Evolutionary conservation across 2,797 vertebrate species (phyloP).

Genomic region (Limosa lapponica): DNA sequence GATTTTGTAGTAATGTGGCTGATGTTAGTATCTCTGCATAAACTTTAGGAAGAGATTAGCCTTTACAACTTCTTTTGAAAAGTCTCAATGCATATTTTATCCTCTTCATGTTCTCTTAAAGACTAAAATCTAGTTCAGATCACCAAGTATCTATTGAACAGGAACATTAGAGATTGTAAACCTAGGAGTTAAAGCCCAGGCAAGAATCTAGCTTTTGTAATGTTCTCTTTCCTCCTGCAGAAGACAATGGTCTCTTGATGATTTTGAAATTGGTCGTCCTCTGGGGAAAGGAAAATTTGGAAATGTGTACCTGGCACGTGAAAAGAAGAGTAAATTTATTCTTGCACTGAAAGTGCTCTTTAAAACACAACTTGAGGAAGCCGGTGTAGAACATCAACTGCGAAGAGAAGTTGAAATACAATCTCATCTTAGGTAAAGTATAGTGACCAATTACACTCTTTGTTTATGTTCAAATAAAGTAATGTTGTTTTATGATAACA

Average conservation of each 20-base stretch:
- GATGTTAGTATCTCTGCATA: neutral
- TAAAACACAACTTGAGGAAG: constrained; percentile 95
- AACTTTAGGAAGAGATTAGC: neutral
- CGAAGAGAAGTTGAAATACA: constrained; percentile 97
- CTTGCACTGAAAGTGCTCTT: constrained; percentile 96
- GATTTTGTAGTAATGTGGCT: neutral
- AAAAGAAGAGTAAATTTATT: constrained; percentile 94
- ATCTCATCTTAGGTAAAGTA: constrained; percentile 92
- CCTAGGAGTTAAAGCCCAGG: neutral
- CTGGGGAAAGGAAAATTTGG: constrained; percentile 98
- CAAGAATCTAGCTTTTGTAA: neutral
- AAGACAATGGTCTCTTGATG: constrained; percentile 91
- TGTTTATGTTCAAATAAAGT: neutral
- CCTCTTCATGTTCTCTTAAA: neutral
- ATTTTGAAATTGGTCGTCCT: constrained; percentile 96
- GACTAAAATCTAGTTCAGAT: neutral
- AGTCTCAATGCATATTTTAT: neutral
- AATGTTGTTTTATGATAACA: neutral
- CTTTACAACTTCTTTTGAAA: neutral
- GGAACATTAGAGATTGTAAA: neutral
- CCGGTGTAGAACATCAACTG: constrained; percentile 95
- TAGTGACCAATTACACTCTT: neutral
- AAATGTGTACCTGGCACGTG: constrained; percentile 95
- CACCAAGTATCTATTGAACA: neutral
- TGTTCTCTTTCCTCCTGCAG: constrained; percentile 65